phyloP scores from a whole-genome alignment of 1,140 invertebrate species.

The Heliconius hewitsoni region DNA sequence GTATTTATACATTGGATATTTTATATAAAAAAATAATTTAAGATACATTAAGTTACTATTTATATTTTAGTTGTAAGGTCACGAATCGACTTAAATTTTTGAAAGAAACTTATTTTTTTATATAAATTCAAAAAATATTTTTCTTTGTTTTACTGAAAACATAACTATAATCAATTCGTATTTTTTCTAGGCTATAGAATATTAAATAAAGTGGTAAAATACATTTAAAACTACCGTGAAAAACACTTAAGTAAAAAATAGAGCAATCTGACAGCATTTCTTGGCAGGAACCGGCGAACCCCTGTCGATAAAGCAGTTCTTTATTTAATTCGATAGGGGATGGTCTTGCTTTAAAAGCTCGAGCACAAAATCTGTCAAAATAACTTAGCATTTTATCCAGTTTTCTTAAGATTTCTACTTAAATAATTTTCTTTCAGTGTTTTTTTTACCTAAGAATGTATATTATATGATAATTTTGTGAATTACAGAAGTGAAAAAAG shows the following conservation, averaged over 20 bases:
- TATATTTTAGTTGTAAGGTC: no score
- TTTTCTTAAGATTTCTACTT: neutral
- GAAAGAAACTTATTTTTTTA: no score
- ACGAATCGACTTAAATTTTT: no score
- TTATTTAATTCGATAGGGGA: constrained; percentile 12
- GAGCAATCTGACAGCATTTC: constrained; percentile 2
- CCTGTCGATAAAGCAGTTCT: constrained; percentile 12
- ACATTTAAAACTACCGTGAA: neutral
- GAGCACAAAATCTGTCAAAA: neutral
- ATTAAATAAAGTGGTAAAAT: neutral
- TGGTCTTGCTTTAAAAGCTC: constrained; percentile 10
- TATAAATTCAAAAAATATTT: no score
- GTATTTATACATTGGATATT: no score
- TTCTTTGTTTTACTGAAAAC: no score
- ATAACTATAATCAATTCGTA: neutral
- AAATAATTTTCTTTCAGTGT: neutral
- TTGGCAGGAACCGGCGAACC: neutral
- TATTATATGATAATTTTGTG: neutral
- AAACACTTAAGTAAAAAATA: neutral
- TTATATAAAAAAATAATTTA: no score
- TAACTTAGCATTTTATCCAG: neutral
- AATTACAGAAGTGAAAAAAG: neutral
- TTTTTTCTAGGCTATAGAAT: neutral
- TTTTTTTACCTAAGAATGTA: neutral
- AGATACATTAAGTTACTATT: no score